These are phyloP conservation scores for Plebejus argus DNA, from an alignment of 2,888 invertebrate genomes.

Conservation along the genomic window DNA sequence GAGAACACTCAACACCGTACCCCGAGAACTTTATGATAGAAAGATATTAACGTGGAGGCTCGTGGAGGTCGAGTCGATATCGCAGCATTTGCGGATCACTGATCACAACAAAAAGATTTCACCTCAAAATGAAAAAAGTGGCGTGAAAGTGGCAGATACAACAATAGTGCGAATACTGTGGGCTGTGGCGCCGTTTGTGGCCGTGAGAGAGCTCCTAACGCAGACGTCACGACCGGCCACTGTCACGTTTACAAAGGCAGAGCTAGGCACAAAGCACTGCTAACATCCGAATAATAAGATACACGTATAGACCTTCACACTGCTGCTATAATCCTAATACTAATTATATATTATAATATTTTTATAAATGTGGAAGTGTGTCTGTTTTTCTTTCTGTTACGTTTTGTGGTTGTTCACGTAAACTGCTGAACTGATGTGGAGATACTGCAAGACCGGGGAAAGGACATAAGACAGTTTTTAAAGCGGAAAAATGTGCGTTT, in stretches of 20 bases:
- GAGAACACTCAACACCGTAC: not conserved
- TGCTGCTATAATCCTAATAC: too few species aligned
- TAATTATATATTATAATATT: too few species aligned
- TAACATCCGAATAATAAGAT: not conserved
- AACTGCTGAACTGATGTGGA: too few species aligned
- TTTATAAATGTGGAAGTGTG: too few species aligned
- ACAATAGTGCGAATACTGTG: not conserved
- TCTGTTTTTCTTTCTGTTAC: too few species aligned
- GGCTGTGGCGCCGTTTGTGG: not conserved
- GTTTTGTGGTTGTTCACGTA: too few species aligned
- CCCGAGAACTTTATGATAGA: not conserved
- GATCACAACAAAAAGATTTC: conserved; percentile 5
- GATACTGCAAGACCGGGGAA: too few species aligned
- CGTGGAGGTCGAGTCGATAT: not conserved
- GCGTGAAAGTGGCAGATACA: not conserved
- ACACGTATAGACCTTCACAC: not conserved
- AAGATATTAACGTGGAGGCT: not conserved
- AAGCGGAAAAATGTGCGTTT: too few species aligned
- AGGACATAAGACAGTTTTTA: too few species aligned
- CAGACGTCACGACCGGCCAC: not conserved
- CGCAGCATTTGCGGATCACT: not conserved
- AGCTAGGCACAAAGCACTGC: not conserved
- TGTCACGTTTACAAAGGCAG: not conserved
- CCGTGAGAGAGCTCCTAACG: not conserved
- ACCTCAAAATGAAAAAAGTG: not conserved